Base-by-base conservation (phyloP, 2,888 invertebrate genomes). In the Caenorhabditis drosophilae region DNA sequence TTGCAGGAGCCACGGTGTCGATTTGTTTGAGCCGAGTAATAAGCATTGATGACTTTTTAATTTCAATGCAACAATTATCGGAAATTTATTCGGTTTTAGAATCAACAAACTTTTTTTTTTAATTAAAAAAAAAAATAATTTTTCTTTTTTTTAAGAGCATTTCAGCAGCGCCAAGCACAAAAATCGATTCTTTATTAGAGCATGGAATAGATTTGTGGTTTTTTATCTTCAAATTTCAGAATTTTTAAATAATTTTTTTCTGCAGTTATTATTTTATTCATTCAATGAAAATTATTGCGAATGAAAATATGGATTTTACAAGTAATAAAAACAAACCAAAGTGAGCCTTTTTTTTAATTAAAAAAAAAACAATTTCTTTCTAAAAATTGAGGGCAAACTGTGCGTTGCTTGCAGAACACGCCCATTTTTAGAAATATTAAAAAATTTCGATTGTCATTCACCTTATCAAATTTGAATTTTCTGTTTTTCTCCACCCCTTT, bases 11-110 rank as follows among this genome's bases (percentile, higher is more conserved):
- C 0, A 63, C 63, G 2, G 53, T 53, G 11, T 63, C 63, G 16
- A 63, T 63, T 38, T 63, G 63, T 23, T 31, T 63, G 26, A 57
- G 57, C 31, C 57, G 63, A 38, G 57, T 57, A 2, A 51, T 63
- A 23, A 35, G 49, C 18, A 45, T 56, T 20, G 63, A 63, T 48
- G 63, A 63, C 34, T 57, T 53, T 20, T 27, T 63, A 45, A 48
- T 44, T 22, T 45, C 53, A 0, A 11, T 46, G 9, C 63, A 63
- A 18, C 36, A 63, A 35, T 49, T 63, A 2, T 31, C 49, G 16
- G 57, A 51, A 18, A 41, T 45, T 2, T 45, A 49, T 9, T 49
- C 41, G 26, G 53, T 53, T 31, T 6, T 35, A 7, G 35, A 35
- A 15, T 2, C 34, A 34, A 35, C 20, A 35, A n/a, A n/a, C n/a